Base-by-base conservation (phyloP, 2,888 invertebrate genomes). In the Pyrrhia umbra region DNA sequence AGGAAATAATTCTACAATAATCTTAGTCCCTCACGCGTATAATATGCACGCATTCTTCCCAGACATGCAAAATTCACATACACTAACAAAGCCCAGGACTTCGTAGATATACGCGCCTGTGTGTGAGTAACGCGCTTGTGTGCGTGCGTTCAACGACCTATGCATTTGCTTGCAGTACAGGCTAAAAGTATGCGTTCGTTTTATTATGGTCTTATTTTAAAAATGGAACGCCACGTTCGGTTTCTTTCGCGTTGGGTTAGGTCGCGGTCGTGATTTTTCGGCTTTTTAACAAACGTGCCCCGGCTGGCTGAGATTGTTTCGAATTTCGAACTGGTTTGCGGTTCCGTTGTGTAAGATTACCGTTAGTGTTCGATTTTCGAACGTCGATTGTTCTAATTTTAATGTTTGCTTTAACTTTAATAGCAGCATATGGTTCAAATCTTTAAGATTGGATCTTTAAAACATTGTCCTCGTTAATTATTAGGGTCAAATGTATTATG, bases 141-240 rank as follows among this genome's bases (percentile, higher is more conserved):
- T 90, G 91, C 87, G 93, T 90, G 87, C 88, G 90, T 89, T 92
- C 93, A 90, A 89, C 90, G 94, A 94, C 93, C 94, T 90, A 90
- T 90, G 92, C 93, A 94, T 93, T 93, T 93, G 93, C 94, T 92
- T 91, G 92, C 91, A 89, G 91, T 92, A 92, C 93, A 91, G 91
- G 93, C 94, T 94, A 94, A 94, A 94, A 94, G 95, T 94, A 93
- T 94, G 94, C 95, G 94, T 91, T 91, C 91, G 90, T 92, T 94
- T 93, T 94, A 94, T 94, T 94, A 94, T 93, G 92, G 91, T 92
- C 92, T 95, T 95, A 93, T 94, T 94, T 94, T 94, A 90, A 94
- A 94, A 94, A 93, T 93, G 93, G 91, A 85, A 85, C 88, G 83
- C 81, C 75, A 90, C 90, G 90, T 88, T 87, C 90, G 89, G 85